phyloP scores from a whole-genome alignment of 64 coral and sea anemone genomes.

The Cladopsammia gracilis region DNA sequence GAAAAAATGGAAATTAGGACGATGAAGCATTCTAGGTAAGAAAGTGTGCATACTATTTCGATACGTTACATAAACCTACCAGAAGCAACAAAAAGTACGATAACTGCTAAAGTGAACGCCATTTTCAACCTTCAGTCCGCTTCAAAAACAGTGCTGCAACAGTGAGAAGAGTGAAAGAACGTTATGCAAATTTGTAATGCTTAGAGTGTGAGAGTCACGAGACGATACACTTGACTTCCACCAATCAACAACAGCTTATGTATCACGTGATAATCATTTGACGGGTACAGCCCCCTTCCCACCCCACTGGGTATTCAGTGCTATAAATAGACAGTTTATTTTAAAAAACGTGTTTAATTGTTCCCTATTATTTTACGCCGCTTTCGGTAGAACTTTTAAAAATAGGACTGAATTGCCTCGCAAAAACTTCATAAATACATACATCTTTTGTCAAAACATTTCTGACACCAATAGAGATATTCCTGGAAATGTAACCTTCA shows the following conservation, averaged over 20 bases:
- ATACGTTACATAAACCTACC: background rate
- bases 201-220: constrained; percentile 3
- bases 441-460: no score
- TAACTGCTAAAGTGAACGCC: background rate
- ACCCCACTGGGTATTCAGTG: background rate
- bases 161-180: background rate
- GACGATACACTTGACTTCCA: background rate
- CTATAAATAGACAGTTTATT: no score
- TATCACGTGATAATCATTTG: background rate
- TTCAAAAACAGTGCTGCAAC: background rate
- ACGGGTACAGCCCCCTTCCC: background rate
- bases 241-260: background rate
- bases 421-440: no score
- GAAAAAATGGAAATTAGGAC: no score
- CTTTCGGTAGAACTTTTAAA: no score
- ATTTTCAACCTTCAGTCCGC: background rate
- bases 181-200: background rate
- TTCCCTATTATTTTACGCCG: no score
- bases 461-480: no score
- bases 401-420: no score
- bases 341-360: no score
- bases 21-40: background rate
- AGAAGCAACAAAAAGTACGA: constrained; percentile 18
- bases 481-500: no score
- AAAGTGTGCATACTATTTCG: background rate